These are phyloP conservation scores for Metalampra italica DNA, from an alignment of 2,888 invertebrate genomes.

Conservation along the genomic window DNA sequence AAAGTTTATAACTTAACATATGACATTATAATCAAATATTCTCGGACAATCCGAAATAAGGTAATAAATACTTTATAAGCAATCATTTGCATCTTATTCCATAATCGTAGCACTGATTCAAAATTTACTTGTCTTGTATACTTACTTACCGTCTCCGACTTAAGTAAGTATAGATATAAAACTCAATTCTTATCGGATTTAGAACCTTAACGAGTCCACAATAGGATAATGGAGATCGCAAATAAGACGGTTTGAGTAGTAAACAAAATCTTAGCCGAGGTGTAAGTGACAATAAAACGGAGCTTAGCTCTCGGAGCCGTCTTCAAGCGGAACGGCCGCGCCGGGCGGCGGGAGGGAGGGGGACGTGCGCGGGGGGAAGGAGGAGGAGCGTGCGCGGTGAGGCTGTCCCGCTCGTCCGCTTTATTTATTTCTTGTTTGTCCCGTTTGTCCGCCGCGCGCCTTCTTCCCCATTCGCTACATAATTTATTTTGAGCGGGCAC, in stretches of 20 bases:
- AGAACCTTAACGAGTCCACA: slow-evolving; percentile 24
- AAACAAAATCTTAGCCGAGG: slow-evolving; percentile 65
- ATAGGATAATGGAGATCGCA: slow-evolving; percentile 29
- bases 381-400: slow-evolving; percentile 40
- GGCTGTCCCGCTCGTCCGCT: slow-evolving; percentile 59
- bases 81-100: slow-evolving; percentile 67
- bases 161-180: slow-evolving; percentile 16
- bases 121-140: slow-evolving; percentile 63
- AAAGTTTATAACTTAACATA: slow-evolving; percentile 24
- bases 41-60: slow-evolving; percentile 58
- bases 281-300: slow-evolving; percentile 77
- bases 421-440: slow-evolving; percentile 49
- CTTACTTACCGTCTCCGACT: slow-evolving; percentile 27
- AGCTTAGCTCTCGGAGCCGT: slow-evolving; percentile 73
- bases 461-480: slow-evolving; percentile 66
- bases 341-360: slow-evolving; percentile 33
- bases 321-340: slow-evolving; percentile 69
- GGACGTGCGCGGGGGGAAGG: slow-evolving; percentile 41
- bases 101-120: slow-evolving; percentile 64
- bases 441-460: slow-evolving; percentile 59
- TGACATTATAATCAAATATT: slow-evolving; percentile 50
- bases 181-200: slow-evolving; percentile 17
- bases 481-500: slow-evolving; percentile 75
- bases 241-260: slow-evolving; percentile 35
- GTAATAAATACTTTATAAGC: slow-evolving; percentile 65